Percentiles rank a stretch among this genome's conserved stretches.
Evolutionary conservation across 2,888 invertebrate genomes (phyloP).

Genomic region (Drosophila prolongata): DNA sequence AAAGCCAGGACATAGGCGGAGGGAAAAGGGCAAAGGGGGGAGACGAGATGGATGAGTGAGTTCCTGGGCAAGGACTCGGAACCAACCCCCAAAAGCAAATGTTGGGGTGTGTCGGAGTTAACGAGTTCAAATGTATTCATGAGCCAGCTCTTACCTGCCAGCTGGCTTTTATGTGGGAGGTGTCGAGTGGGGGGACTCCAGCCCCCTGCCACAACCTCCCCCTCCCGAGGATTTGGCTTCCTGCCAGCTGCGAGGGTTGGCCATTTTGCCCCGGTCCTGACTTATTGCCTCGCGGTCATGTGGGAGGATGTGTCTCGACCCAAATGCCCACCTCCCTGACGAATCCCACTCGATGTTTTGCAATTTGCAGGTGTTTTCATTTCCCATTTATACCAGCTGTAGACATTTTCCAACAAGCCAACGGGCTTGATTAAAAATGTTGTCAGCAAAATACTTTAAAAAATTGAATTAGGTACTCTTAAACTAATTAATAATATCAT

Average conservation of each 20-base stretch:
- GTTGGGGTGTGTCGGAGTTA: slow-evolving; percentile 76
- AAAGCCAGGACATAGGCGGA: slow-evolving; percentile 71
- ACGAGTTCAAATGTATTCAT: slow-evolving; percentile 84
- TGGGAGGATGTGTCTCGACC: slow-evolving; percentile 31
- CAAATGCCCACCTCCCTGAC: slow-evolving; percentile 41
- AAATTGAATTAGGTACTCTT: too few species aligned
- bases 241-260: slow-evolving; percentile 70
- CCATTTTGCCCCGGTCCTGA: slow-evolving; percentile 46
- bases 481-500: too few species aligned
- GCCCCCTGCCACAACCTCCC: slow-evolving; percentile 1
- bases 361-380: slow-evolving; percentile 75
- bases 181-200: slow-evolving; percentile 42
- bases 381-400: slow-evolving; percentile 57
- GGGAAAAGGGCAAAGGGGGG: neutral
- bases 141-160: slow-evolving; percentile 74
- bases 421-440: slow-evolving; percentile 8
- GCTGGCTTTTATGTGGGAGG: slow-evolving; percentile 41
- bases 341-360: slow-evolving; percentile 67
- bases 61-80: slow-evolving; percentile 37
- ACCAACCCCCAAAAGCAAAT: slow-evolving; percentile 81
- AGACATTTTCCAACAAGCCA: slow-evolving; percentile 40
- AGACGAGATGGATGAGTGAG: slow-evolving; percentile 52
- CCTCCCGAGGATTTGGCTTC: slow-evolving; percentile 35
- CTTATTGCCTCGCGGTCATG: slow-evolving; percentile 67
- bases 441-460: neutral